Percentiles rank a stretch among this genome's conserved stretches.
These are phyloP conservation scores for Mastigias papua DNA, from an alignment of 30 jellyfish, hydroid and myxozoan genomes.

Conservation along the genomic window DNA sequence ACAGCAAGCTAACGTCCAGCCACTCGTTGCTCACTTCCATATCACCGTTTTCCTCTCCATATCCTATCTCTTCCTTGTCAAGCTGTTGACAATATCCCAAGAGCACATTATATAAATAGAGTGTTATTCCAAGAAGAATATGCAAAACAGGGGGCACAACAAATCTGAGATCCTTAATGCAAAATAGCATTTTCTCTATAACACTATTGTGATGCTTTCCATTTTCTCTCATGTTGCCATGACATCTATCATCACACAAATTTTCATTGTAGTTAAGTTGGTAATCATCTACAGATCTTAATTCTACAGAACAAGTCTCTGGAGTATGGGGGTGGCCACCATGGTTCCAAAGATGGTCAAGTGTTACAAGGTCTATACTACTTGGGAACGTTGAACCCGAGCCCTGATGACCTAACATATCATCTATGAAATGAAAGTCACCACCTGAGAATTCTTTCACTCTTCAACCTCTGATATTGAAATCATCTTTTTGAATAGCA, in stretches of 20 bases:
- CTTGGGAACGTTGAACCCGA: slow-evolving; percentile 38
- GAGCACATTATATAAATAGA: slow-evolving; percentile 12
- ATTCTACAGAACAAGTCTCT: not conserved
- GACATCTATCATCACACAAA: slow-evolving; percentile 54
- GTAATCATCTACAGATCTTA: slow-evolving; percentile 45
- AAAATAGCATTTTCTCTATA: slow-evolving; percentile 43
- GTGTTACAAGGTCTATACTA: not conserved
- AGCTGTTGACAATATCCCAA: slow-evolving; percentile 4
- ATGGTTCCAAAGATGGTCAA: not conserved
- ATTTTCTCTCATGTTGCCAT: slow-evolving; percentile 28
- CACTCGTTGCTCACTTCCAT: slow-evolving; percentile 26
- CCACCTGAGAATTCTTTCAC: slow-evolving; percentile 30
- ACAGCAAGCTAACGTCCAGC: slow-evolving; percentile 40
- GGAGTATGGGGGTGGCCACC: slow-evolving; percentile 31
- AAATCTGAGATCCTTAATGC: slow-evolving; percentile 32
- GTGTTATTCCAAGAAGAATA: slow-evolving; percentile 43
- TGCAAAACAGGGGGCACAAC: slow-evolving; percentile 51
- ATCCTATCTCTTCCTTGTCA: not conserved
- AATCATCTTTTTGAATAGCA: slow-evolving; percentile 54
- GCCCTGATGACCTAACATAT: slow-evolving; percentile 52
- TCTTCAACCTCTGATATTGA: slow-evolving; percentile 11
- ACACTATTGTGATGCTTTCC: slow-evolving; percentile 52
- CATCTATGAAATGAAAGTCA: slow-evolving; percentile 39
- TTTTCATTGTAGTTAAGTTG: slow-evolving; percentile 34
- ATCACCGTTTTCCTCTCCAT: not conserved